Evolutionary conservation across 1,140 invertebrate genomes (phyloP), one percentile per base, ranked within the genome.

Genomic region (Phocides pigmalion): DNA sequence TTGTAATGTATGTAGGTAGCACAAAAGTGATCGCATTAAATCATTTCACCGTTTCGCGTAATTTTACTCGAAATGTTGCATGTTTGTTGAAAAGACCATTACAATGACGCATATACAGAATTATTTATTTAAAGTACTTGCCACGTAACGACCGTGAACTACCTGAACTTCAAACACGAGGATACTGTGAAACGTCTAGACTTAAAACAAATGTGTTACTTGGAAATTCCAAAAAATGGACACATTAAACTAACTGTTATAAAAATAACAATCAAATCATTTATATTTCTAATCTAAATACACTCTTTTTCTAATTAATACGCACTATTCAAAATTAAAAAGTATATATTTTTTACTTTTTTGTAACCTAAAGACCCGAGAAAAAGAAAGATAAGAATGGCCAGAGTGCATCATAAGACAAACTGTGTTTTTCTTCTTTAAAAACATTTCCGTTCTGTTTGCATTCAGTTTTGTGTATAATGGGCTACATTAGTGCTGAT

Each of bases 81-180:
- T 53, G 50, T 51, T 41, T 54, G 51, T 44, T 44, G 39, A 28
- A 42, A 56, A 17, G 6, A 56, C 20, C 37, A 25, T 42, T 56
- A 56, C 37, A 56, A 25, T 56, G 37, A 56, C 39, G 39, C 39
- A 37, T 42, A 37, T 25, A 56, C 49, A 5, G 12, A 56, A 41
- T 28, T 14, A 42, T 56, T 56, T 56, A 51, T 51, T 37, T 51
- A 37, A 51, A 51, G 49, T 25, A 20, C 12, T 41, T 56, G n/a
- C 53, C 12, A 56, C 8, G 37, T 56, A 56, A 42, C 39, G 53
- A 42, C 39, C 53, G 37, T 56, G 53, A 56, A 44, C 37, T 41
- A 42, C 37, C 19, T 41, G 20, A 56, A 56, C 37, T 56, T 37
- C 20, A 56, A 42, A 51, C 32, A 51, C 35, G 28, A 32, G 28